Conservation (phyloP, 2,888 invertebrate genomes). For the Brenthis ino region DNA sequence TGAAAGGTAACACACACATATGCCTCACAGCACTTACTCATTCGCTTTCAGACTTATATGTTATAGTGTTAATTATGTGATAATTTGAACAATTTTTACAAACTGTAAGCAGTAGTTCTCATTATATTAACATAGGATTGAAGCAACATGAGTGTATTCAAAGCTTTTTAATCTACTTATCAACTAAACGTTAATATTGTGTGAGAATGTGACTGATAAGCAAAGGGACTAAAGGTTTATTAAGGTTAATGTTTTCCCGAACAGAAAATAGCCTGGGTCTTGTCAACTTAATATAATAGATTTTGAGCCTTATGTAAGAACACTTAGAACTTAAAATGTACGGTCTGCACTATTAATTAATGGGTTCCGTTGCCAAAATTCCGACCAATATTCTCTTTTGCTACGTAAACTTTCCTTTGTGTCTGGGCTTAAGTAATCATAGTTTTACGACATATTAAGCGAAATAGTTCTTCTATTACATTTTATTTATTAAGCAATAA, state of each 20-base stretch:
- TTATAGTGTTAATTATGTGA: no score
- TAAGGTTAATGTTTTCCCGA: conserved; percentile 51
- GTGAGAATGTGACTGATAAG: conserved; percentile 39
- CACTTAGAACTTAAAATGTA: conserved; percentile 16
- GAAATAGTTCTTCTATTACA: conserved; percentile 8
- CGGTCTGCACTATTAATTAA: conserved; percentile 25
- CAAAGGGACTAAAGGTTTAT: conserved; percentile 43
- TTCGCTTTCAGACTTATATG: no score
- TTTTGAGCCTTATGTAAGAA: conserved; percentile 7
- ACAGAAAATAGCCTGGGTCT: conserved; percentile 50
- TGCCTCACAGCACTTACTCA: no score
- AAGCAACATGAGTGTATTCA: conserved; percentile 25
- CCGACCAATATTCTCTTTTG: conserved; percentile 23
- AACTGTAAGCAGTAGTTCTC: no score
- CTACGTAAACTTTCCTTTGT: conserved; percentile 31
- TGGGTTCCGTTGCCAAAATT: conserved; percentile 26
- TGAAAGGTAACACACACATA: no score
- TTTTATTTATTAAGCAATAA: background rate
- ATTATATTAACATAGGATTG: background rate
- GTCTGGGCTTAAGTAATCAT: conserved; percentile 24
- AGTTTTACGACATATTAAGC: conserved; percentile 18
- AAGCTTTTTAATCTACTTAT: conserved; percentile 47
- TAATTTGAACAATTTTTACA: no score
- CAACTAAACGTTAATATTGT: conserved; percentile 47
- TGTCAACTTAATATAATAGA: conserved; percentile 45